These are phyloP conservation scores for Pammene aurita DNA, from an alignment of 2,888 invertebrate species.

Conservation along the genomic window DNA sequence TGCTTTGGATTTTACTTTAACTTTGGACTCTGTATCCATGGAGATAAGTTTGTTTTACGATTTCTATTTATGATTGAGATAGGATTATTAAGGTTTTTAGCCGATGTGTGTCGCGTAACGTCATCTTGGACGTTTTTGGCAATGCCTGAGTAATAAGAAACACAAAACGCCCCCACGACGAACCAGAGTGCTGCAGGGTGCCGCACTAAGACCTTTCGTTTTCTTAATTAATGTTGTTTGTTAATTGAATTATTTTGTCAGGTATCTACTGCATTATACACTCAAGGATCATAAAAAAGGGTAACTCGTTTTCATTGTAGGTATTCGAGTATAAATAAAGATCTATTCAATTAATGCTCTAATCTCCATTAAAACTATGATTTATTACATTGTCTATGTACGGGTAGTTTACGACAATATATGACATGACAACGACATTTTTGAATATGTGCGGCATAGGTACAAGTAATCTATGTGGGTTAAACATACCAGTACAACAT, in stretches of 20 bases:
- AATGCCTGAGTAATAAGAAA: slow-evolving; percentile 41
- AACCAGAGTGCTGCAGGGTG: slow-evolving; percentile 40
- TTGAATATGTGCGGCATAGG: too few species aligned
- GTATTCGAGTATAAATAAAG: too few species aligned
- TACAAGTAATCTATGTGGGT: too few species aligned
- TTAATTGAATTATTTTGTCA: too few species aligned
- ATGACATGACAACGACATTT: not conserved
- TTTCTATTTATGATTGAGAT: slow-evolving; percentile 1
- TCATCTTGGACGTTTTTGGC: slow-evolving; percentile 38
- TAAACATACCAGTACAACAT: too few species aligned
- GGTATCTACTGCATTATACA: too few species aligned
- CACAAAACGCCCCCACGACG: slow-evolving; percentile 29
- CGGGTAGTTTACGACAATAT: too few species aligned
- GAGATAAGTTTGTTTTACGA: not conserved
- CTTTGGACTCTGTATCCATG: slow-evolving; percentile 15
- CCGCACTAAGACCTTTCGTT: slow-evolving; percentile 24
- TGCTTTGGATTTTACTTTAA: slow-evolving; percentile 15
- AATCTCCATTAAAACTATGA: too few species aligned
- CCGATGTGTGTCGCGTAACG: slow-evolving; percentile 36
- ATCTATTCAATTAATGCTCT: too few species aligned
- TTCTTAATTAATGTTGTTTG: not conserved
- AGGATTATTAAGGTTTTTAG: slow-evolving; percentile 7
- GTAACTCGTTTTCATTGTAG: too few species aligned
- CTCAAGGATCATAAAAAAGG: too few species aligned
- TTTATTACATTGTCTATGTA: too few species aligned